Conservation (phyloP, 2,888 invertebrate species). For the Drosophila hawaiiensis region DNA sequence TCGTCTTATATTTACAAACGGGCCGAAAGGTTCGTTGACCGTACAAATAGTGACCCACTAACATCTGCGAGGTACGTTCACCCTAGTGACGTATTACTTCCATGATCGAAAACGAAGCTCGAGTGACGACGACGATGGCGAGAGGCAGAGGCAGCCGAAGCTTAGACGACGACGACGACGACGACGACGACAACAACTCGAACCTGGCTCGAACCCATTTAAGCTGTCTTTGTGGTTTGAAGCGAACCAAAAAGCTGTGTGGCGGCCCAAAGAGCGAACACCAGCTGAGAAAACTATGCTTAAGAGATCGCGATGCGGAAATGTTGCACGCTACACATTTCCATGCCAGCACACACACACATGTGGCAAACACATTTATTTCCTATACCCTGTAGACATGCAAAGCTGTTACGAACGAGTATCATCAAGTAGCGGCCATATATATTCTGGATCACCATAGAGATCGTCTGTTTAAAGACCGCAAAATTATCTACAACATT, state of each 20-base stretch:
- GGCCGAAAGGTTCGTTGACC: constrained; percentile 85
- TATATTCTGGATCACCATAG: neutral
- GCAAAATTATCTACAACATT: neutral
- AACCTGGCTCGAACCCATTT: constrained; percentile 75
- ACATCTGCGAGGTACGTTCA: constrained; percentile 86
- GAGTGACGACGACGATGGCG: constrained; percentile 24
- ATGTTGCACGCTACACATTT: constrained; percentile 67
- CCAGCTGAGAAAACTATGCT: constrained; percentile 17
- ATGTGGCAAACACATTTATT: constrained; percentile 12
- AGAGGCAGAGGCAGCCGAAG: constrained; percentile 51
- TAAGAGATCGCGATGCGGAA: constrained; percentile 73
- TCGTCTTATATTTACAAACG: constrained; percentile 82
- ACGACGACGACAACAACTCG: constrained; percentile 27
- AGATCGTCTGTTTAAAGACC: neutral
- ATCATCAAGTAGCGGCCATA: neutral
- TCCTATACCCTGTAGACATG: neutral
- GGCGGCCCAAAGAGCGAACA: constrained; percentile 58
- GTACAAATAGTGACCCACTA: constrained; percentile 86
- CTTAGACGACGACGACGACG: constrained; percentile 36
- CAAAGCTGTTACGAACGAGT: neutral
- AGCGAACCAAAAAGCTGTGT: constrained; percentile 52
- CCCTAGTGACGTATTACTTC: constrained; percentile 85
- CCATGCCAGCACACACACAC: neutral
- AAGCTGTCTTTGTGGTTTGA: constrained; percentile 51
- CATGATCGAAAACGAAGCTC: constrained; percentile 65